phyloP scores from a whole-genome alignment of 2,113 vertebrate genomes.

The Odocoileus hemionus region DNA sequence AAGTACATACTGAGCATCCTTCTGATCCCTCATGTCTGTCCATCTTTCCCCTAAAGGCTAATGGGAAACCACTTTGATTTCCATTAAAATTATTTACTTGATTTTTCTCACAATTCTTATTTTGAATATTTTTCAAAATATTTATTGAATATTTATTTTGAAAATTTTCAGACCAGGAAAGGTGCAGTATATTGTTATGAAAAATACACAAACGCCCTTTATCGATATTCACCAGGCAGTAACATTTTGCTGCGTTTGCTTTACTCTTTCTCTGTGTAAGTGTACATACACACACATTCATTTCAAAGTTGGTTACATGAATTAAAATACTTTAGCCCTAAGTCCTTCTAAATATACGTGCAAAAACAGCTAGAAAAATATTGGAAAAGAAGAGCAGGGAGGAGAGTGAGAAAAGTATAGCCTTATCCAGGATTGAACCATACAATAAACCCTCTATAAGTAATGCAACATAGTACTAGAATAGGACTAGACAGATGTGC shows the following conservation, averaged over 20 bases:
- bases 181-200: background rate
- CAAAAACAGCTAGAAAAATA: background rate
- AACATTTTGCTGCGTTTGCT: background rate
- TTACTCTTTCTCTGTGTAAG: background rate
- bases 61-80: background rate
- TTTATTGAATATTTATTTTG: background rate
- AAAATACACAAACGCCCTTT: background rate
- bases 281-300: background rate
- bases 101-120: background rate
- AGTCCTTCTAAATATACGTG: background rate
- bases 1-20: background rate
- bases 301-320: background rate
- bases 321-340: background rate
- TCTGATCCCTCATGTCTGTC: background rate
- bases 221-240: background rate
- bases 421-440: background rate
- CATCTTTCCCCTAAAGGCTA: background rate
- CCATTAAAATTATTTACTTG: background rate
- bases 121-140: too few relatives aligned
- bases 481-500: background rate
- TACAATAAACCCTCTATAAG: background rate
- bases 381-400: background rate
- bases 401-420: background rate
- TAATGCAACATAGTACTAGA: background rate
- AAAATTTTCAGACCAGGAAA: background rate